phyloP scores from a whole-genome alignment of 1,140 invertebrate species.

The Cherax destructor region DNA sequence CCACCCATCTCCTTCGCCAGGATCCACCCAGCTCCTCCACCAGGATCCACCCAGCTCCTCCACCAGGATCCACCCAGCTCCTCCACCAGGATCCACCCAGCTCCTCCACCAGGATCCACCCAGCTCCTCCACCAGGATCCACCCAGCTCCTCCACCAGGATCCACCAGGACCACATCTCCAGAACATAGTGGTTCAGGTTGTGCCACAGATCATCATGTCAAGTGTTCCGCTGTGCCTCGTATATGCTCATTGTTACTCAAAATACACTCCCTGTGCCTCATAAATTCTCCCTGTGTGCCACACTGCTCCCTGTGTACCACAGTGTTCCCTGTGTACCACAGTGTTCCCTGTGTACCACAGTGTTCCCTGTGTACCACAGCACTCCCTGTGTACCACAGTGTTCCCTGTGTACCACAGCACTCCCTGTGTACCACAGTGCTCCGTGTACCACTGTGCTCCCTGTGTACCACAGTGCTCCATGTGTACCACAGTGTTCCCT shows the following conservation, averaged over 20 bases:
- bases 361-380: not conserved
- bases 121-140: not conserved
- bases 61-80: not conserved
- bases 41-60: not conserved
- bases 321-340: not conserved
- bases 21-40: not conserved
- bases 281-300: not conserved
- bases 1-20: no score
- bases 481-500: not conserved
- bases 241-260: not conserved
- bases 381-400: not conserved
- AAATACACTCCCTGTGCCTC: constrained; percentile 3
- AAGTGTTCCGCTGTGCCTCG: not conserved
- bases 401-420: not conserved
- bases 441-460: not conserved
- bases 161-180: not conserved
- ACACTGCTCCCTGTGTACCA: not conserved
- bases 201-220: not conserved
- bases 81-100: not conserved
- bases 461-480: not conserved
- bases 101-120: not conserved
- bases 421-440: not conserved
- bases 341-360: not conserved
- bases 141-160: not conserved
- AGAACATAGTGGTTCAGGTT: not conserved